Conservation (phyloP, 2,797 vertebrate genomes). For the Borostomias antarcticus region DNA sequence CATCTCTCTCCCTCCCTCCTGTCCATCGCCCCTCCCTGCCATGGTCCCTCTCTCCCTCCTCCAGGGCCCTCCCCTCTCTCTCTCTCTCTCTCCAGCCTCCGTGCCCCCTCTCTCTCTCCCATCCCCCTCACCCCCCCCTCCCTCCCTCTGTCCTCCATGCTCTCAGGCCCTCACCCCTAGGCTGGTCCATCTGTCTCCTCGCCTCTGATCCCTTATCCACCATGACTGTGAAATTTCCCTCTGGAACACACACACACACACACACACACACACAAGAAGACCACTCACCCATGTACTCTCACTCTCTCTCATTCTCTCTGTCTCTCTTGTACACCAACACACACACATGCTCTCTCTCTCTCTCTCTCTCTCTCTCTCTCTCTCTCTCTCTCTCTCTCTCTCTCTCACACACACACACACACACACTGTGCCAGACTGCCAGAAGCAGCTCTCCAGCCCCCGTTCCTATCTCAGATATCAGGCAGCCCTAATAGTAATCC, state of each 20-base stretch:
- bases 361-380: neutral
- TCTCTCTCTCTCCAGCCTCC: constrained; percentile 15
- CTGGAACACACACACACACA: constrained; percentile 1
- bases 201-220: constrained; percentile 75
- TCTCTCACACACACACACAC: neutral
- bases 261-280: constrained; percentile 12
- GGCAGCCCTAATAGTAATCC: constrained; percentile 32
- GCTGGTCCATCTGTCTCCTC: constrained; percentile 43
- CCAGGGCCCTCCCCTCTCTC: constrained; percentile 1
- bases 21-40: constrained; percentile 11
- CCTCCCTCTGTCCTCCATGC: constrained; percentile 4
- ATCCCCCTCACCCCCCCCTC: constrained; percentile 61
- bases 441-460: neutral
- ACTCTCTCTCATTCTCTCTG: too few species aligned
- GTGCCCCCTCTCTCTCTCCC: constrained; percentile 33
- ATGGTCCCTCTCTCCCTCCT: constrained; percentile 26
- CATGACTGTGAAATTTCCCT: constrained; percentile 65
- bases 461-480: constrained; percentile 30
- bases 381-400: neutral
- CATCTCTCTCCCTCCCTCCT: neutral
- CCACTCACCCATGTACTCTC: constrained; percentile 6
- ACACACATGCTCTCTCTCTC: constrained; percentile 8
- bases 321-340: neutral
- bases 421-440: constrained; percentile 6
- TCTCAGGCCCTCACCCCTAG: constrained; percentile 37